These are phyloP conservation scores for Acleris holmiana DNA, from an alignment of 2,888 invertebrate genomes.

Conservation along the genomic window DNA sequence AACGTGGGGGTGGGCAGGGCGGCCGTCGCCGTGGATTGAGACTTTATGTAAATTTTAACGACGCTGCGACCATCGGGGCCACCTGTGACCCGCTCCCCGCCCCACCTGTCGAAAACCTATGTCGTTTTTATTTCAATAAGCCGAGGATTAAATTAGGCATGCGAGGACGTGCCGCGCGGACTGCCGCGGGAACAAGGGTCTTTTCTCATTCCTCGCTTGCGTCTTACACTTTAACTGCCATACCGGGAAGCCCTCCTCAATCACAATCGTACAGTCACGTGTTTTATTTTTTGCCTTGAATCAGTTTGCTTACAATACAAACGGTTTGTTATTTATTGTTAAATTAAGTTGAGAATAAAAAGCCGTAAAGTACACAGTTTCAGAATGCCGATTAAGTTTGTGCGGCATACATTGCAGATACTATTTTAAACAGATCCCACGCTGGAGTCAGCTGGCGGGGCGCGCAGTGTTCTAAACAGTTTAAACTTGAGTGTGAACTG, in stretches of 20 bases:
- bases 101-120: constrained; percentile 84
- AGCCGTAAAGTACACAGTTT: background rate
- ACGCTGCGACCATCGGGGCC: constrained; percentile 83
- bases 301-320: no score
- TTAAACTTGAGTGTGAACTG: constrained; percentile 43
- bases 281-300: background rate
- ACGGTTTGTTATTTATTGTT: no score
- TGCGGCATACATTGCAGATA: constrained; percentile 18
- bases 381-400: background rate
- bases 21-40: constrained; percentile 81
- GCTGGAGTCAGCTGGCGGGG: constrained; percentile 4
- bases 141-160: constrained; percentile 82
- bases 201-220: constrained; percentile 58
- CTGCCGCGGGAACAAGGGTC: constrained; percentile 52
- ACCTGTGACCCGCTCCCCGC: constrained; percentile 75
- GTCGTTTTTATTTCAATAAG: constrained; percentile 84
- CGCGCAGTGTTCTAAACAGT: constrained; percentile 19
- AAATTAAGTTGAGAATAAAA: background rate
- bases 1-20: constrained; percentile 80
- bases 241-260: constrained; percentile 44
- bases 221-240: constrained; percentile 47
- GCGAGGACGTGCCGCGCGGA: constrained; percentile 71
- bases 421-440: constrained; percentile 1
- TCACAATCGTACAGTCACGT: constrained; percentile 3
- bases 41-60: constrained; percentile 85